Base-by-base conservation (phyloP, 2,797 vertebrate genomes). In the Onychomys arenicola region DNA sequence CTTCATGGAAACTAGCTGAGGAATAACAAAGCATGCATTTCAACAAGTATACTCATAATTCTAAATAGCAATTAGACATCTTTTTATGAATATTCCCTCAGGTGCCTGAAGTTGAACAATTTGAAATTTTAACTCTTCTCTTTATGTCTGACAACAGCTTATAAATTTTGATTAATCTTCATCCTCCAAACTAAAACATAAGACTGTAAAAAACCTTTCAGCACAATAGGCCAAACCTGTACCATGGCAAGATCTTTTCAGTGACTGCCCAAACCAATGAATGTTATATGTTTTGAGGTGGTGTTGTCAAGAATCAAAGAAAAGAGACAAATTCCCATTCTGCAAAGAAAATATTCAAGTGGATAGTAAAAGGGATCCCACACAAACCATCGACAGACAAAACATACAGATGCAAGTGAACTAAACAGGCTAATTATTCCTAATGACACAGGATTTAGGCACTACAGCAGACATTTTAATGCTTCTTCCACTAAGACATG, bases 41-140 rank as follows among this genome's bases (percentile, higher is more conserved):
- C 76, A 92, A 78, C 55, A 97, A 95, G 59, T 95, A 34, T 89
- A 81, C 29, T 91, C 52, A 71, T 81, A 61, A 90, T 32, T 88
- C 49, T 89, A 92, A 95, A 61, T 8, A 90, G 61, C 57, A 96
- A 85, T 93, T 81, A 76, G 34, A 80, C 19, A 89, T 89, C 52
- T 86, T 92, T 37, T 52, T 77, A 34, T 89, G 73, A 95, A 75
- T 82, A 89, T 75, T 29, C 69, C 69, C 89, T 83, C 27, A 59
- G 43, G 69, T 89, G 82, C 57, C 57, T 83, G 69, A 86, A 92
- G 78, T 69, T 96, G 40, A 94, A 93, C 19, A 77, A 83, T 59
- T 89, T 96, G 90, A 89, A 97, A 96, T 83, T 89, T 92, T 85
- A 88, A 97, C 73, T 90, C 75, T 89, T 75, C n/a, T 89, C 61